Conservation (phyloP, 2,113 vertebrate genomes). For the zebrafish (Danio rerio) region GRCz12tu NC_133180.1:69390501-69391000, state of each 20-base stretch:
- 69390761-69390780: neutral
- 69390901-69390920: neutral
- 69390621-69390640: too few relatives aligned
- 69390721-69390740: neutral
- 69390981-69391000: neutral
- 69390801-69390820: neutral
- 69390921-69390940: constrained; percentile 42
- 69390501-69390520: neutral
- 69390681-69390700: neutral
- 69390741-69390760: neutral
- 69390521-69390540: neutral
- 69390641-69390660: neutral
- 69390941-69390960: constrained; percentile 23
- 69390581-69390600: neutral
- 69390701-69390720: constrained; percentile 32
- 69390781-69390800: neutral
- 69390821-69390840: neutral
- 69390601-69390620: neutral
- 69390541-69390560: neutral
- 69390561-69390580: neutral
- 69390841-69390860: neutral
- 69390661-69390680: neutral
- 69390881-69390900: neutral
- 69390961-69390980: constrained; percentile 9
- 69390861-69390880: neutral